phyloP scores from a whole-genome alignment of 2,888 invertebrate species.

The Nomada fucata region DNA sequence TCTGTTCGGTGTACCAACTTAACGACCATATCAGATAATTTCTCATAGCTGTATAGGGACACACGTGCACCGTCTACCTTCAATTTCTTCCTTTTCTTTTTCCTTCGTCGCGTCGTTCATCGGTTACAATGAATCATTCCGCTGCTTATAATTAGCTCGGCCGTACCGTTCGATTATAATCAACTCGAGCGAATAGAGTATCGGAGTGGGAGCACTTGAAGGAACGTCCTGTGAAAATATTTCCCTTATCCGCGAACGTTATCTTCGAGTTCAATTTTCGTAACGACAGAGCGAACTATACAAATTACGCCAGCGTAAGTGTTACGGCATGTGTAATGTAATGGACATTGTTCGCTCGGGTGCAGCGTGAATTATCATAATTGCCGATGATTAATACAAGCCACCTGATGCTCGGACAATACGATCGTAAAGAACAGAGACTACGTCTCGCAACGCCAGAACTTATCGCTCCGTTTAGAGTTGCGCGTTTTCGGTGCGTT shows the following conservation, averaged over 20 bases:
- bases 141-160: conserved; percentile 48
- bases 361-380: no score
- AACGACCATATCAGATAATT: conserved; percentile 65
- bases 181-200: background rate
- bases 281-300: no score
- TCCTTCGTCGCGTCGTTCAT: conserved; percentile 11
- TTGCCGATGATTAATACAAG: background rate
- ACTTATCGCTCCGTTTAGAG: background rate
- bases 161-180: background rate
- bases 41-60: conserved; percentile 31
- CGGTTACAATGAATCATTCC: conserved; percentile 47
- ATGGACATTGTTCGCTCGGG: no score
- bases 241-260: no score
- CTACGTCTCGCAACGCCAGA: background rate
- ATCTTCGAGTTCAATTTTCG: no score
- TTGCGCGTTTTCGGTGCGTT: conserved; percentile 4
- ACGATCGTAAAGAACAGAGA: no score
- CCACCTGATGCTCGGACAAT: background rate
- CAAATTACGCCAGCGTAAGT: no score
- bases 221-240: no score
- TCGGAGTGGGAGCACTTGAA: no score
- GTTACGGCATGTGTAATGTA: no score
- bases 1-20: conserved; percentile 66
- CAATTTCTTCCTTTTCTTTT: background rate
- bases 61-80: conserved; percentile 19